Conservation (phyloP, 2,797 vertebrate species). For the Pitangus sulphuratus region DNA sequence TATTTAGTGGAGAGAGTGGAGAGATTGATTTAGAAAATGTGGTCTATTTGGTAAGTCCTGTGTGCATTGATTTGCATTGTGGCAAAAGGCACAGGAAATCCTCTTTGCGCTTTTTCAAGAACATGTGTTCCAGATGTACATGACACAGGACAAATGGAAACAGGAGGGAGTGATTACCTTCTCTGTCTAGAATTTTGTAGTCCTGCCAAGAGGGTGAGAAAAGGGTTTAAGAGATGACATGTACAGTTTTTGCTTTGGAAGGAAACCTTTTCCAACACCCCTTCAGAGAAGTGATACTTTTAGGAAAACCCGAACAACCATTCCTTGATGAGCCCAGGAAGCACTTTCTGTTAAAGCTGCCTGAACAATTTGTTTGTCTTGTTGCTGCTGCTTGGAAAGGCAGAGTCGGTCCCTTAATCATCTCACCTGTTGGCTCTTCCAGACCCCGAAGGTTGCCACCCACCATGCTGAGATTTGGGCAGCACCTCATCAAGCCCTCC, state of each 20-base stretch:
- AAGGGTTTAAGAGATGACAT: background rate
- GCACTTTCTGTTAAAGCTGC: background rate
- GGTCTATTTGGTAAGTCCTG: background rate
- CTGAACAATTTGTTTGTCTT: background rate
- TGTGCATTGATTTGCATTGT: background rate
- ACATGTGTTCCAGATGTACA: background rate
- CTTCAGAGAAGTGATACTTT: background rate
- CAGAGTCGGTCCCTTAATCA: background rate
- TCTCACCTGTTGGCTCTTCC: background rate
- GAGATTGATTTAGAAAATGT: background rate
- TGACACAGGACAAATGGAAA: background rate
- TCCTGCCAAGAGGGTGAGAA: background rate
- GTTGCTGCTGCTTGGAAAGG: background rate
- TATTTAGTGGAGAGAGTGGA: background rate
- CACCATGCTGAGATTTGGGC: conserved; percentile 81
- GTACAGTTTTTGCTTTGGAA: background rate
- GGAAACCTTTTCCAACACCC: background rate
- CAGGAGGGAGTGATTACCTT: background rate
- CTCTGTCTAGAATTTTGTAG: background rate
- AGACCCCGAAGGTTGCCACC: background rate
- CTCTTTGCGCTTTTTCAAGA: background rate
- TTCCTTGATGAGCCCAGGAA: background rate
- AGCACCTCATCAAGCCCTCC: conserved; percentile 85
- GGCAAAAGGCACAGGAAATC: background rate
- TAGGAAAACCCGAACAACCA: background rate